A percentile compares a stretch with the other conserved stretches of the same genome.
These are phyloP conservation scores for Aphidius ervi DNA, from an alignment of 1,140 invertebrate genomes.

Conservation along the genomic window DNA sequence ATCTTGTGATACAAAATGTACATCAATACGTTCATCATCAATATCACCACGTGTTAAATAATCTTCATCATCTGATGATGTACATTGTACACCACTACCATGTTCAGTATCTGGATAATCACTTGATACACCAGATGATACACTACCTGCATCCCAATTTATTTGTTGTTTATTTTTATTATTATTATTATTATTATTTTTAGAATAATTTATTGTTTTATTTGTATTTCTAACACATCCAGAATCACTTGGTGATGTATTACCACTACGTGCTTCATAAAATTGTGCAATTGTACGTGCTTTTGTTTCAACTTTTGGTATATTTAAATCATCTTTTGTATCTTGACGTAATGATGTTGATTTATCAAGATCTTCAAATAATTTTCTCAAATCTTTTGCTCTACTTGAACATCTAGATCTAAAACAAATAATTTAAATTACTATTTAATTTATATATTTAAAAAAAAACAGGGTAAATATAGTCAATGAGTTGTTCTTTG, in stretches of 20 bases:
- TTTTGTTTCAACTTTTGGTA: slow-evolving; percentile 39
- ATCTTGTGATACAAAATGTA: slow-evolving; percentile 70
- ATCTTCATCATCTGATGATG: slow-evolving; percentile 47
- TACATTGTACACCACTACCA: slow-evolving; percentile 44
- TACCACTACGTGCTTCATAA: slow-evolving; percentile 45
- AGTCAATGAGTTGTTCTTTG: neutral
- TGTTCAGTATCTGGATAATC: slow-evolving; percentile 54
- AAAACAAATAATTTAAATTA: slow-evolving; percentile 1
- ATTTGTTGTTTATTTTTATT: slow-evolving; percentile 26
- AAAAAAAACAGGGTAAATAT: neutral
- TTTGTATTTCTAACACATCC: slow-evolving; percentile 33
- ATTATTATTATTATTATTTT: slow-evolving; percentile 21
- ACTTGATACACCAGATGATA: slow-evolving; percentile 55
- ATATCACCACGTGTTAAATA: slow-evolving; percentile 36
- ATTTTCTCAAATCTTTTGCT: slow-evolving; percentile 46
- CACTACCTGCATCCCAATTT: slow-evolving; percentile 52
- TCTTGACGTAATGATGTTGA: slow-evolving; percentile 22
- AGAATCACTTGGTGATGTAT: slow-evolving; percentile 43
- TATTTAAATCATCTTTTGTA: slow-evolving; percentile 33
- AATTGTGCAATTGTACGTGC: slow-evolving; percentile 45
- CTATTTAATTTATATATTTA: slow-evolving; percentile 6
- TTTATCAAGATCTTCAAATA: slow-evolving; percentile 46
- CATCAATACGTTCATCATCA: slow-evolving; percentile 30
- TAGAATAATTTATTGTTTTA: slow-evolving; percentile 10
- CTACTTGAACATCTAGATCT: slow-evolving; percentile 47